phyloP scores from a whole-genome alignment of 2,888 invertebrate genomes.

The Luperina nickerlii region DNA sequence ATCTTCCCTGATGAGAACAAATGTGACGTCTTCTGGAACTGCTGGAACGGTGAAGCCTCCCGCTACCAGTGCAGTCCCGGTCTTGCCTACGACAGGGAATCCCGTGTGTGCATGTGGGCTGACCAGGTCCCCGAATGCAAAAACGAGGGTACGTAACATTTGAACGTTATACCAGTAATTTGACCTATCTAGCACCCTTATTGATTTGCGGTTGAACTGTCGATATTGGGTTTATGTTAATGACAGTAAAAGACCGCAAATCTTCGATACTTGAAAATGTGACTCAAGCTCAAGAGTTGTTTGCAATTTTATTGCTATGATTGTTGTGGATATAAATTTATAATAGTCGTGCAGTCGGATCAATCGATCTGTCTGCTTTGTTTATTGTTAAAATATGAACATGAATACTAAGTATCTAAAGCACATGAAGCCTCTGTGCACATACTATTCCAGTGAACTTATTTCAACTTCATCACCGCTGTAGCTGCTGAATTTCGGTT shows the following conservation, averaged over 20 bases:
- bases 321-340: conserved; percentile 35
- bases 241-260: conserved; percentile 46
- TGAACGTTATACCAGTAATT: neutral
- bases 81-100: conserved; percentile 97
- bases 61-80: conserved; percentile 98
- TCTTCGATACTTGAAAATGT: conserved; percentile 52
- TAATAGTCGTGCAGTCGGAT: conserved; percentile 19
- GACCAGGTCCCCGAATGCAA: conserved; percentile 98
- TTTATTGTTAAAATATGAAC: conserved; percentile 10
- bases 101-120: conserved; percentile 99
- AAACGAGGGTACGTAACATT: conserved; percentile 92
- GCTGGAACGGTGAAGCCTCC: conserved; percentile 98
- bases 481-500: conserved; percentile 75
- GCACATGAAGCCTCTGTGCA: conserved; percentile 45
- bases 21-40: conserved; percentile 99
- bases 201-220: conserved; percentile 30
- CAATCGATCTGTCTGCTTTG: neutral
- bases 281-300: conserved; percentile 58
- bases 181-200: conserved; percentile 48
- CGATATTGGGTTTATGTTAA: conserved; percentile 38
- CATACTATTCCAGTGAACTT: conserved; percentile 69
- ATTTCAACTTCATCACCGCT: conserved; percentile 68
- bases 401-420: conserved; percentile 1
- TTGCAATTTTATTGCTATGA: conserved; percentile 19
- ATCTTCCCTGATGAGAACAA: conserved; percentile 97